Base-by-base conservation (phyloP, 2,797 vertebrate genomes). In the Cynopterus sphinx region DNA sequence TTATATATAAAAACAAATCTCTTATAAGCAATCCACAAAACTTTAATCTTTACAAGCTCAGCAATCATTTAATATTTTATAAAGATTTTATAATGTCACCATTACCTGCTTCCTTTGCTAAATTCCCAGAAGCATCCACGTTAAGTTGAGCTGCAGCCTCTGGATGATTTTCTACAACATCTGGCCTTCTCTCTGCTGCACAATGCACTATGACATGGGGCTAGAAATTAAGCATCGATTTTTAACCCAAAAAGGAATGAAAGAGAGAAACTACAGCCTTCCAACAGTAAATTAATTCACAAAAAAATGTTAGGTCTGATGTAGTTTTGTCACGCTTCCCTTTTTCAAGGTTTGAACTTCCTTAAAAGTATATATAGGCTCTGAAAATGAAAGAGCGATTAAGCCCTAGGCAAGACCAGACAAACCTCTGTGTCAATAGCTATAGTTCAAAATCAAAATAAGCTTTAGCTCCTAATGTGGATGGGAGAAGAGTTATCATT, bases 151-250 rank as follows among this genome's bases (percentile, higher is more conserved):
- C 97, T 77, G 99, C 99, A 77, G 98, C 98, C 93, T 99, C 99
- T 10, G 99, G 99, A 83, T 99, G 99, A 96, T 98, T 98, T 97
- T 99, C 99, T 77, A 99, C 99, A 87, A 99, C 98, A 95, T 99
- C 99, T 51, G 99, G 99, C 97, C 99, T 99, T 92, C 99, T 98
- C 97, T 99, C 99, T 21, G 99, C 99, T 33, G 99, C 99, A 97
- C 99, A 99, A 94, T 99, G 99, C 53, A 99, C 98, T 84, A 99
- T 98, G 88, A 99, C 99, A 71, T 99, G 99, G 79, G 99, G 99
- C 99, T 99, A 97, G 41, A 98, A 98, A 97, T 95, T 85, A 98
- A 98, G 98, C 73, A 98, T 43, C 81, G 9, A 88, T 96, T 98
- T 97, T 97, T 95, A 98, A 95, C 22, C 55, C 97, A 95, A 93